Percentiles rank a stretch among this genome's conserved stretches.
Evolutionary conservation across 2,113 vertebrate genomes (phyloP).

Genomic region (Elanoides forficatus): DNA sequence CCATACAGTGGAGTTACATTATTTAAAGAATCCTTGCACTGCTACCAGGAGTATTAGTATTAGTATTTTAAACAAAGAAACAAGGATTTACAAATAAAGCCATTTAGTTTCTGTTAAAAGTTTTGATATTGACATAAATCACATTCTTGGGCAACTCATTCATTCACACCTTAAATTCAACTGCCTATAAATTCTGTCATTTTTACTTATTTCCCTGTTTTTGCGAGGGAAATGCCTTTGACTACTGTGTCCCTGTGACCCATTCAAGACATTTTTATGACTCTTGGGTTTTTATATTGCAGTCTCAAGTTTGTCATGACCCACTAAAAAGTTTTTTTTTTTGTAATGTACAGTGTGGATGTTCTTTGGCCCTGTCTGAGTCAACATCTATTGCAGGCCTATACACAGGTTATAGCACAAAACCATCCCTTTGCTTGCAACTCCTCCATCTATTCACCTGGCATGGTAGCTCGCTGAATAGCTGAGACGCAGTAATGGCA

Average conservation of each 20-base stretch:
- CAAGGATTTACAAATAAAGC: background rate
- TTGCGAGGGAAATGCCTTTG: background rate
- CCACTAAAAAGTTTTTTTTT: background rate
- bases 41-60: background rate
- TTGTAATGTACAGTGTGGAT: background rate
- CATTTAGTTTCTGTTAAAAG: background rate
- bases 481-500: background rate
- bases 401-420: background rate
- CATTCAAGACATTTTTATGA: background rate
- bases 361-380: background rate
- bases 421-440: background rate
- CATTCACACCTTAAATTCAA: background rate
- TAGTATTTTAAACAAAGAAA: background rate
- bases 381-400: background rate
- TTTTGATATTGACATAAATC: background rate
- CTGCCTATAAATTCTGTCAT: background rate
- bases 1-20: background rate
- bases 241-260: background rate
- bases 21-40: background rate
- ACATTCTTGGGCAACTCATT: background rate
- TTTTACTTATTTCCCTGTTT: background rate
- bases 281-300: background rate
- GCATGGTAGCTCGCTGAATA: background rate
- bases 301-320: background rate
- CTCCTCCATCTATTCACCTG: background rate